phyloP scores from a whole-genome alignment of 2,888 invertebrate genomes.

The Drosophila demipolita region DNA sequence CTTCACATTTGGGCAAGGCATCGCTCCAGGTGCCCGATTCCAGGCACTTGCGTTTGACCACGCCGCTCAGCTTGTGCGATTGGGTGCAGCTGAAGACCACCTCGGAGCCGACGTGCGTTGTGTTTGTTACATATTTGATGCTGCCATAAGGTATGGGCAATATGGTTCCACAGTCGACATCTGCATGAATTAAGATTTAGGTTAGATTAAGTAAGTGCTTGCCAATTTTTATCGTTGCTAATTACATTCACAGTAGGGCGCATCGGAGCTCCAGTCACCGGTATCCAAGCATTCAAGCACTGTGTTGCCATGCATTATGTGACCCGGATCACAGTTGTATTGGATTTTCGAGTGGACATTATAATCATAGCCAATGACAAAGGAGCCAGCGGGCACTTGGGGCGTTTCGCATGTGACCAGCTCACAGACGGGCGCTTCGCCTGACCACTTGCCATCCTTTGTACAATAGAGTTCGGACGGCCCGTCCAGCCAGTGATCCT shows the following conservation, averaged over 20 bases:
- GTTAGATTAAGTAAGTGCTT: neutral
- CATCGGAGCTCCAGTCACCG: slow-evolving; percentile 93
- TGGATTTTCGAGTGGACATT: slow-evolving; percentile 94
- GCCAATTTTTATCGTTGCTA: slow-evolving; percentile 16
- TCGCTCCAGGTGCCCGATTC: slow-evolving; percentile 94
- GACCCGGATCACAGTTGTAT: slow-evolving; percentile 95
- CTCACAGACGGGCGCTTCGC: slow-evolving; percentile 94
- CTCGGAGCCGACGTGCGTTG: slow-evolving; percentile 92
- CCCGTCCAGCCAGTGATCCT: slow-evolving; percentile 93
- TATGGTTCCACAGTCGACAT: slow-evolving; percentile 95
- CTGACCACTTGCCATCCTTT: slow-evolving; percentile 94
- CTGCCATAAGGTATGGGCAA: slow-evolving; percentile 92
- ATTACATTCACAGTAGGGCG: slow-evolving; percentile 94
- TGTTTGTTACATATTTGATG: slow-evolving; percentile 90
- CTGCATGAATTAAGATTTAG: slow-evolving; percentile 85
- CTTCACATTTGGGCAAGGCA: slow-evolving; percentile 93
- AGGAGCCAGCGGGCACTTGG: slow-evolving; percentile 93
- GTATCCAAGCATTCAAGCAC: slow-evolving; percentile 90
- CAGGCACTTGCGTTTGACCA: slow-evolving; percentile 89
- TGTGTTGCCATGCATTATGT: slow-evolving; percentile 90
- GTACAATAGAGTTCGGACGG: slow-evolving; percentile 90
- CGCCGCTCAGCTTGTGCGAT: slow-evolving; percentile 92
- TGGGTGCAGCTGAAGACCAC: slow-evolving; percentile 92
- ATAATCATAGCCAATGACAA: slow-evolving; percentile 95
- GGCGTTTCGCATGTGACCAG: slow-evolving; percentile 94